Evolutionary conservation across 2,888 invertebrate species (phyloP), one percentile per base, ranked within the genome.

Genomic region (Drepanosiphum platanoidis): DNA sequence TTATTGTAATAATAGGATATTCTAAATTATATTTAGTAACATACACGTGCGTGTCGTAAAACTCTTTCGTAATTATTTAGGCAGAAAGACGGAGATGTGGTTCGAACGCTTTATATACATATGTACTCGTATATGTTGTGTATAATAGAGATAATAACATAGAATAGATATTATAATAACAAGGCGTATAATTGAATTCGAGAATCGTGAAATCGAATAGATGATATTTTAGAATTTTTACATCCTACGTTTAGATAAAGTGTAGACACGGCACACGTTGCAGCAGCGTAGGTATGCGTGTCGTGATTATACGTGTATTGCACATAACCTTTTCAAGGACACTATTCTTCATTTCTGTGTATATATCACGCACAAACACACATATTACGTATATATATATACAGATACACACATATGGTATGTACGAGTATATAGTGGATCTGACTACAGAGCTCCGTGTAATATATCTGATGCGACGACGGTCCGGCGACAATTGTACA

Each of bases 261-360:
- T 52, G 18, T 52, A 5, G 15, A 52, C 22, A 52, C 1, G 0
- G 1, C 11, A 42, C 13, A 52, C 0, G 18, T 22, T 52, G 22
- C 52, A 52, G 52, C 22, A 52, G 52, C 52, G 52, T 52, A 18
- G 22, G 52, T 52, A 52, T 4, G 52, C 18, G 18, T 52, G 15
- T 3, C 22, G 22, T 22, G 3, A 52, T 3, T 22, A 72, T 46
- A 46, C 15, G 46, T 58, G 32, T 39, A 30, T 34, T 52, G 11
- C 18, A 30, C 22, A 27, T 32, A 32, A 66, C 66, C 32, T 66
- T 64, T 64, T 64, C 64, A 64, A 78, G 66, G 78, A n/a, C 42
- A 30, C 22, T 34, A 46, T 52, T 52, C 32, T 74, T 34, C 3
- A 22, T 58, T 5, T 75, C 34, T n/a, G 18, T 46, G n/a, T n/a